Conservation (phyloP, 2,888 invertebrate species). For the Anoncus sp. region DNA sequence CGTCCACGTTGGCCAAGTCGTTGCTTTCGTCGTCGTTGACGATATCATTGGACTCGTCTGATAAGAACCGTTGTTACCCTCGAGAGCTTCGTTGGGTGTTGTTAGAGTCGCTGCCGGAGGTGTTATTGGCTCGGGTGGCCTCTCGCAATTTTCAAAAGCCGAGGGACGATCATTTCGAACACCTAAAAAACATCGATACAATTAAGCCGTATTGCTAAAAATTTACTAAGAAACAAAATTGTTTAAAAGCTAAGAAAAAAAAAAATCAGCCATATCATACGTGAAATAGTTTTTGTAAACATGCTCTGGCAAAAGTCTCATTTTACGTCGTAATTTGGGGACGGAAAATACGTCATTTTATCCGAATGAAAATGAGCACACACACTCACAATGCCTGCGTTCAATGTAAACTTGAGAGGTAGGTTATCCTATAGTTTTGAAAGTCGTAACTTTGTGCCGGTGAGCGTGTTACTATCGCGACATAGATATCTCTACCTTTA, state of each 20-base stretch:
- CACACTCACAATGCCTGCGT: too few relatives aligned
- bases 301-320: too few relatives aligned
- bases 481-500: too few relatives aligned
- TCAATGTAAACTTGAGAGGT: too few relatives aligned
- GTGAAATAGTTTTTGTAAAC: too few relatives aligned
- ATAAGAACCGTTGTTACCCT: slow-evolving; percentile 67
- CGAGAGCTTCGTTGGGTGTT: slow-evolving; percentile 87
- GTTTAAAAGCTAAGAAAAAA: slow-evolving; percentile 18
- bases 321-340: too few relatives aligned
- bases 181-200: slow-evolving; percentile 50
- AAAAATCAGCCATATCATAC: too few relatives aligned
- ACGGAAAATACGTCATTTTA: too few relatives aligned
- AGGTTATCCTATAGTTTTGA: too few relatives aligned
- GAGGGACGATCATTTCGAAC: slow-evolving; percentile 84
- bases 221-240: background rate
- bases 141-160: slow-evolving; percentile 86
- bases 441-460: too few relatives aligned
- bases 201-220: background rate
- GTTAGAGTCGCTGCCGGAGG: slow-evolving; percentile 91
- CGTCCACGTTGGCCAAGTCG: slow-evolving; percentile 80
- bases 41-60: slow-evolving; percentile 73
- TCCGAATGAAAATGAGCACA: too few relatives aligned
- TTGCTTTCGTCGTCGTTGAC: slow-evolving; percentile 71
- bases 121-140: slow-evolving; percentile 89
- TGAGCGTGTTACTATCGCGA: too few relatives aligned